Base-by-base conservation (phyloP, 2,797 vertebrate genomes). In the Coreius guichenoti region DNA sequence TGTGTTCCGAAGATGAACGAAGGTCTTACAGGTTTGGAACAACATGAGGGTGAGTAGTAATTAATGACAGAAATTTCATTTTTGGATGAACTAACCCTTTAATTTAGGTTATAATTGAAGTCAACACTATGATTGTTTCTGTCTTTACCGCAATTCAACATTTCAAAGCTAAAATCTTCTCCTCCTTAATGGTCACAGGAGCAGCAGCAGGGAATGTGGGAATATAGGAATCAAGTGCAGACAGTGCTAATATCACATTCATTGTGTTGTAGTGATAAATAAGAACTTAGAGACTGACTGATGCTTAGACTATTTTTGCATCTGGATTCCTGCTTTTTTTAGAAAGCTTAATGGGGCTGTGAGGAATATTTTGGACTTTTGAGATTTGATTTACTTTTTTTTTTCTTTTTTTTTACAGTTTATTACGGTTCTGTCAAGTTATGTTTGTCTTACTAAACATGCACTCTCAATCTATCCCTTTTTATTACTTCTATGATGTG, bases 31-130 rank as follows among this genome's bases (percentile, higher is more conserved):
- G 33, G 33, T 36, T 36, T 36, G 33, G 4, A 36, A 36, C 0
- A 4, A 5, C 33, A 36, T 36, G 33, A 36, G 33, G 33, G 33
- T 36, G 33, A 36, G 33, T 4, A 36, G 33, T 4, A 36, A 36
- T 36, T 36, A 36, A 36, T 36, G 33, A 36, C 33, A 36, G 33
- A 36, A 36, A 36, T 36, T 36, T 36, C 33, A 36, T 36, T 36
- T 36, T 36, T 36, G 33, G 5, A 4, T 36, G 33, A 36, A 5
- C 33, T 5, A 36, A 36, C 33, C 33, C 33, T 36, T 36, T 36
- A 36, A 36, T 36, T 5, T 36, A 36, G 33, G 68, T 73, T 86
- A 72, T 87, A 87, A 82, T 74, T 80, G 43, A 86, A 67, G 65
- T 11, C 0, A 81, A 63, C 56, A 51, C 23, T 80, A 77, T 8